Evolutionary conservation across 2,113 vertebrate genomes (phyloP).

Genomic region (Chlamydotis undulata): DNA sequence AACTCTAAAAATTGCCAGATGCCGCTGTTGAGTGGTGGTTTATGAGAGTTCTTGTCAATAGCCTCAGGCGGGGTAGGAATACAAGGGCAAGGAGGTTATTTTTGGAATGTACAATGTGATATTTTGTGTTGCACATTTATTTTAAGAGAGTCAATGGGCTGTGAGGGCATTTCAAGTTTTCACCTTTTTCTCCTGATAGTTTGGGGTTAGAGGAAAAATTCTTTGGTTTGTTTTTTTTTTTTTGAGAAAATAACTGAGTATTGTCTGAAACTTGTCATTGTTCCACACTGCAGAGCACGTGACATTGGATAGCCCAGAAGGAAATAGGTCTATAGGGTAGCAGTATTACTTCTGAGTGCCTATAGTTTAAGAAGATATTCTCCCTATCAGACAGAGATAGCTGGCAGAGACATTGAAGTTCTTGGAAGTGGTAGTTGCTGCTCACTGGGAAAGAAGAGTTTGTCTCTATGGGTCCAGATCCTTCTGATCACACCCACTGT

Average conservation of each 20-base stretch:
- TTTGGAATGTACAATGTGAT: background rate
- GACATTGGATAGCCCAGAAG: background rate
- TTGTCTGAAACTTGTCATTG: background rate
- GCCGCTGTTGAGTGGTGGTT: background rate
- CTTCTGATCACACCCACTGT: background rate
- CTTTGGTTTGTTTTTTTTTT: background rate
- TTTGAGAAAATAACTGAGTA: background rate
- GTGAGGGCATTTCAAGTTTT: background rate
- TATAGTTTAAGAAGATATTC: background rate
- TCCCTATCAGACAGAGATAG: background rate
- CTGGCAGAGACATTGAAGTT: background rate
- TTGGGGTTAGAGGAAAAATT: background rate
- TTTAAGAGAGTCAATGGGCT: background rate
- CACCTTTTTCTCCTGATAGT: background rate
- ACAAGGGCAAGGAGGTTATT: background rate
- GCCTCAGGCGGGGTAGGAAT: background rate
- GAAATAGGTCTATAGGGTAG: background rate
- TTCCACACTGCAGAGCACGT: background rate
- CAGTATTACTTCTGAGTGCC: background rate
- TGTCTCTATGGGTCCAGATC: background rate
- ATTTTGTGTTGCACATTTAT: background rate
- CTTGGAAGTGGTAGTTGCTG: background rate
- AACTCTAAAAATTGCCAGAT: conserved; percentile 18
- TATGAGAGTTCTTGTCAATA: background rate
- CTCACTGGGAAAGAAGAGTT: background rate